phyloP scores from a whole-genome alignment of 2,888 invertebrate genomes.

The Stenodema calcarata region DNA sequence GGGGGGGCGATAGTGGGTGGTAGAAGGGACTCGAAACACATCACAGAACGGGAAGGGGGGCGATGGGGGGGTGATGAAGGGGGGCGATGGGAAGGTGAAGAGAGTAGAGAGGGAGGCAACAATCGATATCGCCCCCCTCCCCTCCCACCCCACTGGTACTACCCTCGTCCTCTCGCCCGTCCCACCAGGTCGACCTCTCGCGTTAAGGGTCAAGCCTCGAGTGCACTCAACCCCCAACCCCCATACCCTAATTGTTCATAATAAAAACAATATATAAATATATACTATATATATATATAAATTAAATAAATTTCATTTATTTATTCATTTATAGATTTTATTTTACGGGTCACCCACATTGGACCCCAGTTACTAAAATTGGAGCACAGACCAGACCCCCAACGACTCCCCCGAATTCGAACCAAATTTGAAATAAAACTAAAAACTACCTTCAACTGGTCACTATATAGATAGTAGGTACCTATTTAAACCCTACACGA shows the following conservation, averaged over 20 bases:
- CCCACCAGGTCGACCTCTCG: conserved; percentile 20
- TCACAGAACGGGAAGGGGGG: neutral
- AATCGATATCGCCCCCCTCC: conserved; percentile 40
- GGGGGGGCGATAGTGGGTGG: neutral
- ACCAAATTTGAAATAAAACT: too few relatives aligned
- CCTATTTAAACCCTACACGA: too few relatives aligned
- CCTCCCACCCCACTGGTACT: neutral
- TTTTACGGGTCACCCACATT: too few relatives aligned
- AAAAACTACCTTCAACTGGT: too few relatives aligned
- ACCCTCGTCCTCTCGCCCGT: neutral
- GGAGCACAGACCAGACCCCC: too few relatives aligned
- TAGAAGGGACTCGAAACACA: neutral
- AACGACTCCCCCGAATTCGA: too few relatives aligned
- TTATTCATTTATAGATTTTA: too few relatives aligned
- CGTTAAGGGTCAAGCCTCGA: conserved; percentile 3
- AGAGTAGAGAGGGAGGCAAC: conserved; percentile 31
- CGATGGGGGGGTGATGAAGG: neutral
- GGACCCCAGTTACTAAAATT: too few relatives aligned
- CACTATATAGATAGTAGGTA: too few relatives aligned
- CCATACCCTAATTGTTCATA: neutral
- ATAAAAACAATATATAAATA: neutral
- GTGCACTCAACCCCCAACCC: neutral
- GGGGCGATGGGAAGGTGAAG: neutral
- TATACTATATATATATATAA: too few relatives aligned
- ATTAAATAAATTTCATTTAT: too few relatives aligned